A percentile compares a stretch with the other conserved stretches of the same genome.
Evolutionary conservation across 2,797 vertebrate species (phyloP).

Genomic region (Lagocephalus sceleratus): DNA sequence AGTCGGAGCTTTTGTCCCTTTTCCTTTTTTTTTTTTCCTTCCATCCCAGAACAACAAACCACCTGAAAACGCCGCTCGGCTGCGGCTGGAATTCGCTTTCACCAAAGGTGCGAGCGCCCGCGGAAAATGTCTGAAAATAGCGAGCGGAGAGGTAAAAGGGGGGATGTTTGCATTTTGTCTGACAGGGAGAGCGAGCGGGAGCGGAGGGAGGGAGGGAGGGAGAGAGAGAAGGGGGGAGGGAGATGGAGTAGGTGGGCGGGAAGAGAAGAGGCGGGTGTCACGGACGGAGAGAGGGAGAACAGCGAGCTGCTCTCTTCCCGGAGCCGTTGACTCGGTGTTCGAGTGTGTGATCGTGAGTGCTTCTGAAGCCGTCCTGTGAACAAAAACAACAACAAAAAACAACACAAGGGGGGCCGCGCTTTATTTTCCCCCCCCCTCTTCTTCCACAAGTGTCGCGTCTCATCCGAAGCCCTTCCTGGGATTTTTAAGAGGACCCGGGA

Average conservation of each 20-base stretch:
- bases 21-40: too few relatives aligned
- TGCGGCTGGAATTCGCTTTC: slow-evolving; percentile 45
- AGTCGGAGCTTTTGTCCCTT: slow-evolving; percentile 8
- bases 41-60: neutral
- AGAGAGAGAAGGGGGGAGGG: slow-evolving; percentile 54
- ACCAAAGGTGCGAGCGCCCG: slow-evolving; percentile 44
- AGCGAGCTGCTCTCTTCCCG: slow-evolving; percentile 46
- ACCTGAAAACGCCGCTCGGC: slow-evolving; percentile 28
- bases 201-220: slow-evolving; percentile 38
- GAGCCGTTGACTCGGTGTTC: slow-evolving; percentile 59
- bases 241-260: slow-evolving; percentile 73
- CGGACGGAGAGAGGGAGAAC: slow-evolving; percentile 47
- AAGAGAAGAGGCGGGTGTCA: slow-evolving; percentile 65
- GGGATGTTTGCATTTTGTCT: slow-evolving; percentile 52
- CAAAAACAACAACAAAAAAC: slow-evolving; percentile 13
- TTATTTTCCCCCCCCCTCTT: slow-evolving; percentile 27
- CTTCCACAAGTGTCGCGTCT: slow-evolving; percentile 43
- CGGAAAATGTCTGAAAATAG: slow-evolving; percentile 47
- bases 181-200: slow-evolving; percentile 51
- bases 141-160: slow-evolving; percentile 40
- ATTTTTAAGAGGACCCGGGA: slow-evolving; percentile 63
- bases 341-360: slow-evolving; percentile 63
- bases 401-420: slow-evolving; percentile 37
- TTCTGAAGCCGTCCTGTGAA: slow-evolving; percentile 53
- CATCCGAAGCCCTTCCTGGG: slow-evolving; percentile 54